Base-by-base conservation (phyloP, 2,113 vertebrate species). In the Danionella cerebrum region DNA sequence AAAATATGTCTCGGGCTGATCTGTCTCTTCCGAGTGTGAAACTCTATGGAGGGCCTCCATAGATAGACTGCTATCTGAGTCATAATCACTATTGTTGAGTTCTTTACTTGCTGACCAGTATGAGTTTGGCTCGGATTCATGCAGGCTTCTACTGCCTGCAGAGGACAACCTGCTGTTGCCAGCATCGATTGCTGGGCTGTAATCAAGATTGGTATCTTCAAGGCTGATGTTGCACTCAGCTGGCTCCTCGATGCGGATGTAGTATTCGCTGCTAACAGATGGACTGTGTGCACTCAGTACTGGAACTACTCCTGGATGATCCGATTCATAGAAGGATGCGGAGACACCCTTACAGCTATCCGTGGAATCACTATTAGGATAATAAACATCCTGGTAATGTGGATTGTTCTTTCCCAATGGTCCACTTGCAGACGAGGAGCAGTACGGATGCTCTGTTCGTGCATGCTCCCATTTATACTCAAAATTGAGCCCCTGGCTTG, bases 401-500 rank as follows among this genome's bases (percentile, higher is more conserved):
- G 89, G 81, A 0, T 88, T 86, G 35, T 84, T 85, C 13, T 92
- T 93, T 45, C 93, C 92, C 33, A 89, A 79, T 0, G 84, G 77
- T 0, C 84, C 90, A 53, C 85, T 88, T 59, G 86, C 84, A 29
- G 81, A 89, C 29, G 84, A 87, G 27, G 89, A 84, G 0, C 90
- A 88, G 1, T 86, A 88, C 1, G 87, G 90, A 66, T 91, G 85
- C 54, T 93, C 92, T 0, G 90, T 82, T 55, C 85, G 77, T 25
- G 89, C 89, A 24, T 89, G 90, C 69, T 97, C 95, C 96, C 96
- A 99, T 75, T 95, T 95, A 81, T 94, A 99, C 79, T 98, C 96
- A 4, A 99, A 98, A 76, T 95, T 96, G 64, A 99, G 94, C 65
- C 96, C 96, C 0, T 89, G 92, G 82, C 93, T 96, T 1, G 93